A percentile compares a stretch with the other conserved stretches of the same genome.
phyloP scores from a whole-genome alignment of 2,797 vertebrate genomes.

The Characodon lateralis region DNA sequence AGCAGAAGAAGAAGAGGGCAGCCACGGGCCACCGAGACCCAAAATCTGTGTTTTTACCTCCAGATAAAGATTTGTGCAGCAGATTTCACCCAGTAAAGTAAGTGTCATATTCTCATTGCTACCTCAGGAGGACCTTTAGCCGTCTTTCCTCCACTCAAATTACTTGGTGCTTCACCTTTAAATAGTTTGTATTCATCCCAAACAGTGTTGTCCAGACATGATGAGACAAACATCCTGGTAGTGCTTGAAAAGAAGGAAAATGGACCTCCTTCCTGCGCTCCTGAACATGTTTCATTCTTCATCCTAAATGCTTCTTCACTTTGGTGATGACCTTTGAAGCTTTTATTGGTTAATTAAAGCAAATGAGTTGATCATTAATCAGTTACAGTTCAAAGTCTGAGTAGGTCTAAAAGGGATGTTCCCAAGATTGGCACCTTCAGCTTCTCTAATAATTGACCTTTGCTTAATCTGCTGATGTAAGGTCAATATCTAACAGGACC shows the following conservation, averaged over 20 bases:
- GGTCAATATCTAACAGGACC: not conserved
- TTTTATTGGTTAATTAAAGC: not conserved
- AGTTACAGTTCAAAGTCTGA: not conserved
- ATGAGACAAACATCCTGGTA: not conserved
- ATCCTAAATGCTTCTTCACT: not conserved
- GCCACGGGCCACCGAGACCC: slow-evolving; percentile 2
- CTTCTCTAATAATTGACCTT: too few species aligned
- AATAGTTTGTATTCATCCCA: not conserved
- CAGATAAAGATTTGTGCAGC: slow-evolving; percentile 3
- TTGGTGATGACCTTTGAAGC: not conserved
- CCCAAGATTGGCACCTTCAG: not conserved
- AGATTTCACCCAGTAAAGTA: not conserved
- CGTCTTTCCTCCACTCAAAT: not conserved
- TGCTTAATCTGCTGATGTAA: too few species aligned
- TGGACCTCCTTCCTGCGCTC: not conserved
- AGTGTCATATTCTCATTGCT: not conserved
- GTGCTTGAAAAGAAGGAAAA: not conserved
- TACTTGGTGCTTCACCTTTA: not conserved
- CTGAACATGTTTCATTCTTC: not conserved
- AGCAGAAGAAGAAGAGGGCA: slow-evolving; percentile 40
- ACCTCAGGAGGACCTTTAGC: not conserved
- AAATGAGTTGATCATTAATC: not conserved
- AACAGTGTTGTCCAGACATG: not conserved
- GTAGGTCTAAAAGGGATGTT: not conserved
- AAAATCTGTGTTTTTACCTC: not conserved